A percentile compares a stretch with the other conserved stretches of the same genome.
Evolutionary conservation across 2,797 vertebrate genomes (phyloP).

Genomic region (Poecilia picta): DNA sequence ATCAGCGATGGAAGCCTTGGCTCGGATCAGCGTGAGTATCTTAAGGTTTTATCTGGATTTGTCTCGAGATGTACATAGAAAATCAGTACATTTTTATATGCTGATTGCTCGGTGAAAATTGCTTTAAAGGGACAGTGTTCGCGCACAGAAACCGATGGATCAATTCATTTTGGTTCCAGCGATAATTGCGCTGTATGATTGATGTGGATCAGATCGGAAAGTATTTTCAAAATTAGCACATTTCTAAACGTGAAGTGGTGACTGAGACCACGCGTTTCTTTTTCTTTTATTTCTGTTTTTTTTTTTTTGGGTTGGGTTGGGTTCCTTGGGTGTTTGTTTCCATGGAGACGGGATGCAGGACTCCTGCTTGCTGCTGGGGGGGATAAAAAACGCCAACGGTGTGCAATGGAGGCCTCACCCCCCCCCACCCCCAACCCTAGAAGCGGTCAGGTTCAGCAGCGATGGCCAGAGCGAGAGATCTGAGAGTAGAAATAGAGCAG

Average conservation of each 20-base stretch:
- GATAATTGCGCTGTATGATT: neutral
- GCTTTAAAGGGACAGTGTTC: neutral
- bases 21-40: constrained; percentile 88
- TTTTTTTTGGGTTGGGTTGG: neutral
- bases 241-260: neutral
- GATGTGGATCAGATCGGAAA: neutral
- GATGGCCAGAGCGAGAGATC: neutral
- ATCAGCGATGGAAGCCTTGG: constrained; percentile 89
- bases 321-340: constrained; percentile 66
- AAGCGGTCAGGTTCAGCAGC: constrained; percentile 4
- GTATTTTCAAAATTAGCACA: neutral
- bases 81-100: neutral
- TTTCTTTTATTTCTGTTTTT: no score
- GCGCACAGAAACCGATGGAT: neutral
- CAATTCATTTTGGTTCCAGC: neutral
- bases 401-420: constrained; percentile 4
- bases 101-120: neutral
- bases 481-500: neutral
- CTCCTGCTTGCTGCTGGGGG: constrained; percentile 41
- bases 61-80: neutral
- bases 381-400: neutral
- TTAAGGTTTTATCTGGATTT: neutral
- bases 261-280: constrained; percentile 22
- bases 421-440: neutral
- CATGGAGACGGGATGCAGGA: constrained; percentile 78